Conservation (phyloP, 1,140 invertebrate genomes). For the Venustaconcha ellipsiformis region DNA sequence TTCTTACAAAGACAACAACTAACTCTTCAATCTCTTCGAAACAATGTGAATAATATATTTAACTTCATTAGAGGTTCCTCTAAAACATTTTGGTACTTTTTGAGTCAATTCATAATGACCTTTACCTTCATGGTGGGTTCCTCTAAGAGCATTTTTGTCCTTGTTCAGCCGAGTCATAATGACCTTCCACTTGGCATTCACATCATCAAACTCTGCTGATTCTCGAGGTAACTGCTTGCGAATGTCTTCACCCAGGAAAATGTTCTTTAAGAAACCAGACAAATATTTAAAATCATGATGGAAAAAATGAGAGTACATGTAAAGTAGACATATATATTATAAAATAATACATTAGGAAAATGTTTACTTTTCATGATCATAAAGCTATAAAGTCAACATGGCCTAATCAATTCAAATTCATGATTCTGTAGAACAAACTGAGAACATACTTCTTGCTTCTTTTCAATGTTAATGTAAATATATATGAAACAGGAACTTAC, state of each 20-base stretch:
- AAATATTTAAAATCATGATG: neutral
- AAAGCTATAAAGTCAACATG: too few relatives aligned
- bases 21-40: too few relatives aligned
- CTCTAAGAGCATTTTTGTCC: conserved; percentile 65
- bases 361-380: too few relatives aligned
- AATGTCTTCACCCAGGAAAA: conserved; percentile 70
- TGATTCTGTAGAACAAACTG: too few relatives aligned
- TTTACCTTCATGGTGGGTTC: conserved; percentile 65
- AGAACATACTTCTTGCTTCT: too few relatives aligned
- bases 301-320: too few relatives aligned
- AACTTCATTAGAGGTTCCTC: conserved; percentile 66
- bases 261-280: conserved; percentile 58
- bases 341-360: too few relatives aligned
- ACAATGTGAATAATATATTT: neutral
- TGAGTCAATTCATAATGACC: conserved; percentile 64
- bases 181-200: conserved; percentile 68
- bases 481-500: too few relatives aligned
- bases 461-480: too few relatives aligned
- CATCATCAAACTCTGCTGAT: conserved; percentile 68
- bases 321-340: too few relatives aligned
- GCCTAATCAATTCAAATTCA: too few relatives aligned
- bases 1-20: too few relatives aligned
- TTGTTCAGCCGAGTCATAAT: conserved; percentile 67
- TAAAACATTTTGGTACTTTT: conserved; percentile 65
- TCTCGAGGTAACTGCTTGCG: conserved; percentile 68